Conservation (phyloP, 2,888 invertebrate species). For the Gastrophysa polygoni region DNA sequence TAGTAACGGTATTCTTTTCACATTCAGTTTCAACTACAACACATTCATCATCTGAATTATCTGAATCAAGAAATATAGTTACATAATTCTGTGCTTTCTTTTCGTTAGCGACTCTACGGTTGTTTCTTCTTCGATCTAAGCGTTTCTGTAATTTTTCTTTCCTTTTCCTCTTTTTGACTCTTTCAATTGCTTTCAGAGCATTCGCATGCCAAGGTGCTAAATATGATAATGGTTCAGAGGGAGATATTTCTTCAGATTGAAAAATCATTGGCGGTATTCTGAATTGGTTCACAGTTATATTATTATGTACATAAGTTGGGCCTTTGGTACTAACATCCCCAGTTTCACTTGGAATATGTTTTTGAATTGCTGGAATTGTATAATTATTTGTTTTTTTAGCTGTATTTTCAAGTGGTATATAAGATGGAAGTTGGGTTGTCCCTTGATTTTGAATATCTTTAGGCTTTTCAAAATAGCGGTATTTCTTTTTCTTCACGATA, state of each 20-base stretch:
- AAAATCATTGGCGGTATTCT: constrained; percentile 22
- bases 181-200: not conserved
- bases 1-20: not conserved
- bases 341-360: not conserved
- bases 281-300: constrained; percentile 37
- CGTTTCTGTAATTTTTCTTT: not conserved
- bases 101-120: not conserved
- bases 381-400: not conserved
- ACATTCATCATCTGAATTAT: constrained; percentile 32
- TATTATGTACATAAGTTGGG: constrained; percentile 17
- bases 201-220: not conserved
- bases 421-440: not conserved
- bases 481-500: not conserved
- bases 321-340: not conserved
- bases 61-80: constrained; percentile 8
- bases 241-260: not conserved
- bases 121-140: not conserved
- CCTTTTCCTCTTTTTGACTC: not conserved
- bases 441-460: not conserved
- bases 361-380: not conserved
- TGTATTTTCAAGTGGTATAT: not conserved
- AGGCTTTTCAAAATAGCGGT: constrained; percentile 16
- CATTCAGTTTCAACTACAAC: constrained; percentile 19
- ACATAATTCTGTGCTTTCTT: not conserved
- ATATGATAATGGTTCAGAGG: not conserved